Evolutionary conservation across 1,140 invertebrate species (phyloP), one percentile per base, ranked within the genome.

Genomic region (Battus philenor): DNA sequence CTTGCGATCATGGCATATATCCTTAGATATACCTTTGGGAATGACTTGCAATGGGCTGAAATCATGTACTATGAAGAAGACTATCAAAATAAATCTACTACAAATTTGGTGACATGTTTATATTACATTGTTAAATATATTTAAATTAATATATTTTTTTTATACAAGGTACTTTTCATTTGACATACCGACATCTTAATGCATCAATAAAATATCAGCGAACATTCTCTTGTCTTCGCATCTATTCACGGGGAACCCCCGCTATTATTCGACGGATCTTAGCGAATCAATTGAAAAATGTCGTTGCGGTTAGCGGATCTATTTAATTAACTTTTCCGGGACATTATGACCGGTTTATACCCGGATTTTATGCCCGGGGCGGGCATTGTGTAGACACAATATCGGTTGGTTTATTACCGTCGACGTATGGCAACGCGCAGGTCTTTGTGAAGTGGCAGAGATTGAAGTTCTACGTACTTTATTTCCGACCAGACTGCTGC

Each of bases 321-420:
- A 58, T 72, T 71, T 77, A 77, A 77, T 76, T 73, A 76, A 73
- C 68, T 72, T 68, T 59, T 47, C 67, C 57, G 53, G 53, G 47
- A 54, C 60, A 73, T 72, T 75, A 73, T 67, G 60, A 61, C 50
- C 66, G 66, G 57, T 66, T 73, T 67, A 72, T 69, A 63, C 51
- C 53, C 58, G 60, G 60, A 55, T 65, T 71, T 72, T 64, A 68
- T 61, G 50, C 53, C 57, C 55, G 50, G 50, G 51, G 50, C 57
- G 54, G 27, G 59, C 47, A 69, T 73, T 76, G 69, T 73, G 50
- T 48, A 46, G 60, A 65, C 60, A 68, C 68, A 76, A 76, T 76
- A 76, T 76, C 65, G 65, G 61, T 50, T 34, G 59, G 46, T 61
- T 73, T 73, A 76, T 73, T 73, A 69, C 71, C 52, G 47, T 44